Conservation (phyloP, 2,888 invertebrate species). For the Sclerodermus sp. region DNA sequence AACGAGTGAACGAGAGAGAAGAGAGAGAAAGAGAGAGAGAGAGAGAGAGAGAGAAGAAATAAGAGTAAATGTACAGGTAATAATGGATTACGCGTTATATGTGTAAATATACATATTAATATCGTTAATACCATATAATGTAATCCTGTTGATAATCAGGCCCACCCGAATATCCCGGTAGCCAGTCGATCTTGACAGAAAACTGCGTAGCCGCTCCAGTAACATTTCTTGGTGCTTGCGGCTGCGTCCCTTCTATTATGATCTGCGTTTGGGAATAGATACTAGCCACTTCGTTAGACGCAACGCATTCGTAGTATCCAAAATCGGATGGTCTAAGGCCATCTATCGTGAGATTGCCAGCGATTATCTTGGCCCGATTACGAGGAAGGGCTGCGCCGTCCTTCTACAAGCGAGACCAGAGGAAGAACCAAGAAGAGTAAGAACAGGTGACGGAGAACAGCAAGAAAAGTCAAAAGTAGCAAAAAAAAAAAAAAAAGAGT, state of each 20-base stretch:
- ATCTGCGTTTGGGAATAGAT: conserved; percentile 87
- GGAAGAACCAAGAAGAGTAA: no score
- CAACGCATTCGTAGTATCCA: conserved; percentile 94
- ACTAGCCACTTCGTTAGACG: conserved; percentile 94
- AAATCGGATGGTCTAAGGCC: conserved; percentile 86
- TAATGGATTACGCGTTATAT: no score
- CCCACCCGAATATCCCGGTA: conserved; percentile 94
- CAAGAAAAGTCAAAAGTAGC: no score
- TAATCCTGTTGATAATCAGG: conserved; percentile 94
- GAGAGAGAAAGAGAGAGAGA: background rate
- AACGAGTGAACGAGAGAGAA: background rate
- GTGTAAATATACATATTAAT: no score
- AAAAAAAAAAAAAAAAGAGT: no score
- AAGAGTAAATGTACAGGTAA: no score
- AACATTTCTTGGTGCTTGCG: conserved; percentile 95
- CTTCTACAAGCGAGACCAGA: no score
- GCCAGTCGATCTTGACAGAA: conserved; percentile 87
- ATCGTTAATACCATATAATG: conserved; percentile 82
- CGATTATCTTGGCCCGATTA: conserved; percentile 74
- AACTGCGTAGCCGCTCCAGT: conserved; percentile 88
- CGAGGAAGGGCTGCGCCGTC: conserved; percentile 75
- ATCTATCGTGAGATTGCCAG: conserved; percentile 91
- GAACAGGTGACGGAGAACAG: no score
- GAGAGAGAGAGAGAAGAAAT: no score
- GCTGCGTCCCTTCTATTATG: conserved; percentile 92